Percentiles rank a stretch among this genome's conserved stretches.
phyloP scores from a whole-genome alignment of 2,888 invertebrate species.

The Maniola hyperantus region DNA sequence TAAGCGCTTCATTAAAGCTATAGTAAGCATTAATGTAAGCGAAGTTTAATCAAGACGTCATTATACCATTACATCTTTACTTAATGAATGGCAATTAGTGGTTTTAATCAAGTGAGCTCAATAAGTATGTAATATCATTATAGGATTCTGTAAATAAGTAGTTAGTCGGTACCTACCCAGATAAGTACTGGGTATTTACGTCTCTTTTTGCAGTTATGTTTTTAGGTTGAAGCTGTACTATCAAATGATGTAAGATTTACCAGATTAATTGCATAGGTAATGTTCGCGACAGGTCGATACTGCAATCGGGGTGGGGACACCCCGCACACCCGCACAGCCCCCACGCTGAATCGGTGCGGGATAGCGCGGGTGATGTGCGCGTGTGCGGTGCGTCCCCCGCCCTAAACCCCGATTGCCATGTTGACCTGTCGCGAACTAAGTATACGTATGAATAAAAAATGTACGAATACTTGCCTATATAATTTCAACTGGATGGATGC shows the following conservation, averaged over 20 bases:
- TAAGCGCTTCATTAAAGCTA: constrained; percentile 21
- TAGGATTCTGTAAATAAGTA: not conserved
- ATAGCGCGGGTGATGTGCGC: too few relatives aligned
- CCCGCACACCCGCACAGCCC: too few relatives aligned
- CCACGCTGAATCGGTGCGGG: too few relatives aligned
- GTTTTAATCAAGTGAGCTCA: constrained; percentile 6
- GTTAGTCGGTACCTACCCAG: not conserved
- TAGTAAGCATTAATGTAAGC: not conserved
- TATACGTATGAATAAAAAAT: too few relatives aligned
- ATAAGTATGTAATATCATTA: not conserved
- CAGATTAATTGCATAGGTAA: too few relatives aligned
- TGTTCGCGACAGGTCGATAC: too few relatives aligned
- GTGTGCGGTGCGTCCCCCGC: too few relatives aligned
- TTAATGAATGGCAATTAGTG: constrained; percentile 30
- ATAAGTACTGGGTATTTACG: too few relatives aligned
- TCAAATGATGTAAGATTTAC: not conserved
- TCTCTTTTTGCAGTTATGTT: not conserved
- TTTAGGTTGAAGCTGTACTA: not conserved
- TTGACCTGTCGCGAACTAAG: too few relatives aligned
- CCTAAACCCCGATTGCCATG: too few relatives aligned
- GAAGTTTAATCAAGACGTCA: constrained; percentile 28
- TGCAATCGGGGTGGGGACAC: too few relatives aligned
- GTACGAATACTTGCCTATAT: not conserved
- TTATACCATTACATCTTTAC: constrained; percentile 15
- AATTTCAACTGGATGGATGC: too few relatives aligned